These are phyloP conservation scores for Miniopterus natalensis DNA, from an alignment of 2,113 vertebrate genomes.

Conservation along the genomic window DNA sequence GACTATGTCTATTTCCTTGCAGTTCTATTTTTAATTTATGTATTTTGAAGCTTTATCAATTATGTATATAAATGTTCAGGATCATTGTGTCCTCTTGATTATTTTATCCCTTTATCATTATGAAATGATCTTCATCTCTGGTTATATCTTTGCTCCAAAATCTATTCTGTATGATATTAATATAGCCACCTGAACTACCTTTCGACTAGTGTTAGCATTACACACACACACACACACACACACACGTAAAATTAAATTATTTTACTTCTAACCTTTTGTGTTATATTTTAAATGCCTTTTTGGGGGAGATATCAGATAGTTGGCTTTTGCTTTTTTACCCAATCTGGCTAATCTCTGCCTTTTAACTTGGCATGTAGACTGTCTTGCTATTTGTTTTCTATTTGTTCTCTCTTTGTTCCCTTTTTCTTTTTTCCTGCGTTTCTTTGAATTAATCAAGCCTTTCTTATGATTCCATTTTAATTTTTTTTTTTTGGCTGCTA, in stretches of 20 bases:
- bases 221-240: too few species aligned
- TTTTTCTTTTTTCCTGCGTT: not conserved
- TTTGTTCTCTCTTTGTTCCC: not conserved
- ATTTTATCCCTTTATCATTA: not conserved
- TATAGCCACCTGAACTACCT: not conserved
- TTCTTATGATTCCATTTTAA: not conserved
- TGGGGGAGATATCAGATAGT: not conserved
- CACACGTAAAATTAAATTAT: not conserved
- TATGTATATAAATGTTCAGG: not conserved
- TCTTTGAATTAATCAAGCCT: not conserved
- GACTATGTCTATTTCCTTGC: not conserved
- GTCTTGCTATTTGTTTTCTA: not conserved
- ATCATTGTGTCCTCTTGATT: not conserved
- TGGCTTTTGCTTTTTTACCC: not conserved
- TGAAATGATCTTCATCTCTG: not conserved
- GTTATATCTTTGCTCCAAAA: not conserved
- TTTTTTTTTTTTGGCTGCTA: not conserved
- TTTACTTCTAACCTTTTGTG: not conserved
- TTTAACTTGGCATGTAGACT: not conserved
- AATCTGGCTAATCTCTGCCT: not conserved
- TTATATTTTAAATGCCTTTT: not conserved
- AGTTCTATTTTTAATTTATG: constrained; percentile 4
- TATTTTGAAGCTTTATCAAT: not conserved
- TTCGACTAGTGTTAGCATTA: not conserved
- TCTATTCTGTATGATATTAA: not conserved